Percentiles rank a stretch among this genome's conserved stretches.
Conservation (phyloP, 2,888 invertebrate genomes). For the Lamellibrachia columna region DNA sequence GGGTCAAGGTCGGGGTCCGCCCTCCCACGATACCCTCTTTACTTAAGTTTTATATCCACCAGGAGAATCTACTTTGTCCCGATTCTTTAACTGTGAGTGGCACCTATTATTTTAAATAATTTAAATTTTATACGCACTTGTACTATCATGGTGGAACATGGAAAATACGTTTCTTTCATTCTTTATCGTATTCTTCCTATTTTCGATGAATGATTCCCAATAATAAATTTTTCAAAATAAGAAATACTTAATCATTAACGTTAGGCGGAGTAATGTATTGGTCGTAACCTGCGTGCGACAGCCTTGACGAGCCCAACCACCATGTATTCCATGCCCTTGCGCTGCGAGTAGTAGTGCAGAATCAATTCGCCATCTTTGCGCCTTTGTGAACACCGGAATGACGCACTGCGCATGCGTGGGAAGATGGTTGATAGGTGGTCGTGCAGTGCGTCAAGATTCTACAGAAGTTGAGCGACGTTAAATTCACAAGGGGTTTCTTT, state of each 20-base stretch:
- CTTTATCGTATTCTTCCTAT: too few relatives aligned
- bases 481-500: background rate
- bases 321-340: slow-evolving; percentile 92
- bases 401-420: slow-evolving; percentile 79
- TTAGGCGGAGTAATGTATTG: background rate
- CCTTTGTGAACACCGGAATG: slow-evolving; percentile 91
- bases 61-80: too few relatives aligned
- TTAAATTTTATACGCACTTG: too few relatives aligned
- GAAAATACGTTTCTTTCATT: too few relatives aligned
- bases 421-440: slow-evolving; percentile 92
- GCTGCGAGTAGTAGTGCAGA: slow-evolving; percentile 94
- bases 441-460: slow-evolving; percentile 92
- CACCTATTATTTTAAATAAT: too few relatives aligned
- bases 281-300: slow-evolving; percentile 86
- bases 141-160: too few relatives aligned
- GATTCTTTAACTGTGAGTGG: too few relatives aligned
- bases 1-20: too few relatives aligned
- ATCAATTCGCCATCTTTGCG: slow-evolving; percentile 87
- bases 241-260: background rate
- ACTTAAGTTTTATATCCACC: too few relatives aligned
- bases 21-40: too few relatives aligned
- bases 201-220: background rate
- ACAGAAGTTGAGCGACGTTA: background rate
- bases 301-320: slow-evolving; percentile 98
- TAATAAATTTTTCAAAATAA: background rate